A percentile compares a stretch with the other conserved stretches of the same genome.
phyloP scores from a whole-genome alignment of 2,113 vertebrate genomes.

The Chaetura pelagica region DNA sequence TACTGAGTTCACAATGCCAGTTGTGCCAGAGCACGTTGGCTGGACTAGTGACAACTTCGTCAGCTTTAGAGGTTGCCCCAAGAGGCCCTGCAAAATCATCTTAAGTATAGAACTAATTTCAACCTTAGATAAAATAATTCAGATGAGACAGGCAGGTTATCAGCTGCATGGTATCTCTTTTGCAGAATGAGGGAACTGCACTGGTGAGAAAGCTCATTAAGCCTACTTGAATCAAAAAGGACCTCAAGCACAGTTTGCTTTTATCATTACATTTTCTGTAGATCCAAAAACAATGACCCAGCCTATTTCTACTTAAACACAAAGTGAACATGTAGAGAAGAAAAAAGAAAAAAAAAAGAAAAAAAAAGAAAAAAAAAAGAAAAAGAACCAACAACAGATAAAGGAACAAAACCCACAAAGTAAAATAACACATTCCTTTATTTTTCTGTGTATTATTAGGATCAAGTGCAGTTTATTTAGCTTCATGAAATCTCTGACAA shows the following conservation, averaged over 20 bases:
- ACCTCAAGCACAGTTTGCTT: not conserved
- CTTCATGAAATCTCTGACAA: conserved; percentile 84
- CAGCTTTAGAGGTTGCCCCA: not conserved
- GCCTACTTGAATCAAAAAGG: not conserved
- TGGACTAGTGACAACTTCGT: not conserved
- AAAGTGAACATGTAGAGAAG: not conserved
- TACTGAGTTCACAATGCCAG: conserved; percentile 28
- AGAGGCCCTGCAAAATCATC: conserved; percentile 16
- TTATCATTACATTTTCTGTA: not conserved
- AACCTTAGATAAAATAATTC: not conserved
- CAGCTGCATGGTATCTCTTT: not conserved
- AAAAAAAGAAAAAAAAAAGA: too few relatives aligned
- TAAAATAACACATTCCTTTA: not conserved
- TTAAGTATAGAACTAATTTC: not conserved
- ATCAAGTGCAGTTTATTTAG: conserved; percentile 81
- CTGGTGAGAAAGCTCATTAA: not conserved
- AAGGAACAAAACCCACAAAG: not conserved
- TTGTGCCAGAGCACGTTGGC: conserved; percentile 28
- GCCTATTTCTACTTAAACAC: not conserved
- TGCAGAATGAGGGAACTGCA: not conserved
- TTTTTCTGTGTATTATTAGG: conserved; percentile 68
- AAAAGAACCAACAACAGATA: not conserved
- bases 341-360: not conserved
- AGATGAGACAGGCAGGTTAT: not conserved
- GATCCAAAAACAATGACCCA: not conserved